These are phyloP conservation scores for Kobus ellipsiprymnus DNA, from an alignment of 2,113 vertebrate genomes.

Conservation along the genomic window DNA sequence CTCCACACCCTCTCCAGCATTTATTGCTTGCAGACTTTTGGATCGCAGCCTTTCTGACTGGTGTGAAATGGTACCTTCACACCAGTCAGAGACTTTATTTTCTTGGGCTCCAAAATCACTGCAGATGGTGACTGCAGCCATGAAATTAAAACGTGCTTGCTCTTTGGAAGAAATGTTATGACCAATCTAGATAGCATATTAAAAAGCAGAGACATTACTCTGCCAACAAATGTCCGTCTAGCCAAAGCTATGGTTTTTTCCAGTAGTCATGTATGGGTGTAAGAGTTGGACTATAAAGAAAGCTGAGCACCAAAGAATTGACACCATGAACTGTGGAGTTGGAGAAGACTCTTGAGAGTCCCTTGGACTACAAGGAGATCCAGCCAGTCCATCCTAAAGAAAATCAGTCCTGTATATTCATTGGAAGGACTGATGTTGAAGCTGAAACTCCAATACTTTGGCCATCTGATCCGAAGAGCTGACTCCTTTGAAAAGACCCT, in stretches of 20 bases:
- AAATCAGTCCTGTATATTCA: not conserved
- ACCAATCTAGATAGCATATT: not conserved
- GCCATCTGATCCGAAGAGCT: fast-evolving
- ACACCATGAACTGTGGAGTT: not conserved
- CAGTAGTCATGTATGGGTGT: not conserved
- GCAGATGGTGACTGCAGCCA: not conserved
- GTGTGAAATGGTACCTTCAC: no score
- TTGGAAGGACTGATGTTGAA: not conserved
- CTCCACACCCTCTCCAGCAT: no score
- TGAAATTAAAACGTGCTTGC: not conserved
- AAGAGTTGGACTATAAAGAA: not conserved
- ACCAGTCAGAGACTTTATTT: not conserved
- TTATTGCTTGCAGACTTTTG: no score
- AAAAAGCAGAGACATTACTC: not conserved
- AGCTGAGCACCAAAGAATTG: not conserved
- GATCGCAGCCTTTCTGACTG: no score
- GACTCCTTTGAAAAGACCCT: not conserved
- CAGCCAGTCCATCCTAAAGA: not conserved
- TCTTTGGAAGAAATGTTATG: not conserved
- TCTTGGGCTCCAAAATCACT: not conserved
- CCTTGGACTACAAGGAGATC: not conserved
- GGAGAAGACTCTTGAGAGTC: not conserved
- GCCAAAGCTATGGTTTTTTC: not conserved
- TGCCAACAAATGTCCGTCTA: not conserved
- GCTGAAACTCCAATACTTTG: not conserved